A percentile compares a stretch with the other conserved stretches of the same genome.
Conservation (phyloP, 2,797 vertebrate species). For the Macroramphosus scolopax region DNA sequence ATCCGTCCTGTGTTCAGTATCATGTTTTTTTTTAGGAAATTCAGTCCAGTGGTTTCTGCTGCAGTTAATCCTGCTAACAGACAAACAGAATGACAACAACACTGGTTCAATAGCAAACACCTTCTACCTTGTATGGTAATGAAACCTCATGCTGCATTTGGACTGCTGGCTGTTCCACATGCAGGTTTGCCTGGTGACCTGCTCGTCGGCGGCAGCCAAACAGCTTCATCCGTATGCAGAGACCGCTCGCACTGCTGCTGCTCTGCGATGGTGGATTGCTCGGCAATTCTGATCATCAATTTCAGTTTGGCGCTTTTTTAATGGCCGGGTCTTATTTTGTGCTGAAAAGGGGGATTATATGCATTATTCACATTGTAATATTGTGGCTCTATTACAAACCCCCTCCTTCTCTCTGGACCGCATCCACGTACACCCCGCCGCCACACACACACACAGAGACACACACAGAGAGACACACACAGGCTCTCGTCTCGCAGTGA, state of each 20-base stretch:
- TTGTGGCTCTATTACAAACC: conserved; percentile 39
- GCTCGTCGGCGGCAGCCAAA: conserved; percentile 8
- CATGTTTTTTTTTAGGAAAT: too few relatives aligned
- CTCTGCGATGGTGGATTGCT: too few relatives aligned
- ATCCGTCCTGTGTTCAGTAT: too few relatives aligned
- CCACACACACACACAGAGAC: conserved; percentile 4
- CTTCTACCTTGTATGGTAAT: too few relatives aligned
- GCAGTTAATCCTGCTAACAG: too few relatives aligned
- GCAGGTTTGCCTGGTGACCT: background rate
- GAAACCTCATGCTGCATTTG: too few relatives aligned
- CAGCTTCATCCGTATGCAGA: conserved; percentile 19
- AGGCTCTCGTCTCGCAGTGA: conserved; percentile 30
- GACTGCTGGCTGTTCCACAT: background rate
- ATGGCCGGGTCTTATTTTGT: conserved; percentile 29
- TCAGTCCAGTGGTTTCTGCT: too few relatives aligned
- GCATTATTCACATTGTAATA: conserved; percentile 70
- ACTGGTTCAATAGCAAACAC: too few relatives aligned
- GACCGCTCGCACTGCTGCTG: too few relatives aligned
- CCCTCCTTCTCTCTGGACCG: too few relatives aligned
- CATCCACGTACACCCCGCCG: background rate
- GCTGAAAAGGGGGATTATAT: conserved; percentile 60
- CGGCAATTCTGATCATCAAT: conserved; percentile 42
- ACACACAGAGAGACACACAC: too few relatives aligned
- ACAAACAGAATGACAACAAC: too few relatives aligned
- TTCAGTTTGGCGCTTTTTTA: conserved; percentile 47